Evolutionary conservation across 2,113 vertebrate genomes (phyloP).

Genomic region (Odontesthes bonariensis): DNA sequence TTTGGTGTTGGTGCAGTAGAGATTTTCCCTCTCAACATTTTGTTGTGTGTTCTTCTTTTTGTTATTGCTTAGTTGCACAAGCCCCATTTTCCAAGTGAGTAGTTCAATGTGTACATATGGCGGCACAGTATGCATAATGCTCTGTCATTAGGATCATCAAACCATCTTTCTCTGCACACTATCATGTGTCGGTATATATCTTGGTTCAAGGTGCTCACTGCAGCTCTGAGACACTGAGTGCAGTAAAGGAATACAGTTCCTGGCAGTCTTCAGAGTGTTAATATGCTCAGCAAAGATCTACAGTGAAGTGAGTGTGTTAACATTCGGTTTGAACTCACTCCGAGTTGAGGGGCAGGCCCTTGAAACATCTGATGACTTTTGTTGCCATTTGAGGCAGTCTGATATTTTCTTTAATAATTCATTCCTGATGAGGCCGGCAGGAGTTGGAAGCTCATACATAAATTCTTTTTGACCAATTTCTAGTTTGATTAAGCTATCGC

Average conservation of each 20-base stretch:
- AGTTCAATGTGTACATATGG: constrained; percentile 24
- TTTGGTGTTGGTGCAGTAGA: constrained; percentile 48
- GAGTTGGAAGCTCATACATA: constrained; percentile 53
- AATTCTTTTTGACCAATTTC: constrained; percentile 45
- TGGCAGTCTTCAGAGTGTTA: constrained; percentile 9
- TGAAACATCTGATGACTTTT: constrained; percentile 37
- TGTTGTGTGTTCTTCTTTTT: constrained; percentile 28
- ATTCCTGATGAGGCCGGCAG: constrained; percentile 43
- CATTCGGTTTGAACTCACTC: constrained; percentile 44
- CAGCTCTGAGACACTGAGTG: constrained; percentile 27
- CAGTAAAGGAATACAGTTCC: constrained; percentile 26
- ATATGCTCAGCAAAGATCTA: constrained; percentile 9
- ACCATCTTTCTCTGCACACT: neutral
- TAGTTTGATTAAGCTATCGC: constrained; percentile 30
- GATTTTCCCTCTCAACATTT: constrained; percentile 64
- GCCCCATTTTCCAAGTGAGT: constrained; percentile 64
- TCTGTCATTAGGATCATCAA: constrained; percentile 17
- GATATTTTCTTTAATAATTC: constrained; percentile 64
- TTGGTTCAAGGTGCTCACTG: constrained; percentile 4
- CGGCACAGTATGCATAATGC: constrained; percentile 21
- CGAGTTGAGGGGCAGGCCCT: constrained; percentile 30
- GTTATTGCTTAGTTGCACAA: constrained; percentile 58
- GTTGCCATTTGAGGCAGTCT: constrained; percentile 25
- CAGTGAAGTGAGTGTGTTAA: constrained; percentile 14
- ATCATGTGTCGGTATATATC: too few relatives aligned